Evolutionary conservation across 2,888 invertebrate species (phyloP), one percentile per base, ranked within the genome.

Genomic region (Dolichomitus sp.): DNA sequence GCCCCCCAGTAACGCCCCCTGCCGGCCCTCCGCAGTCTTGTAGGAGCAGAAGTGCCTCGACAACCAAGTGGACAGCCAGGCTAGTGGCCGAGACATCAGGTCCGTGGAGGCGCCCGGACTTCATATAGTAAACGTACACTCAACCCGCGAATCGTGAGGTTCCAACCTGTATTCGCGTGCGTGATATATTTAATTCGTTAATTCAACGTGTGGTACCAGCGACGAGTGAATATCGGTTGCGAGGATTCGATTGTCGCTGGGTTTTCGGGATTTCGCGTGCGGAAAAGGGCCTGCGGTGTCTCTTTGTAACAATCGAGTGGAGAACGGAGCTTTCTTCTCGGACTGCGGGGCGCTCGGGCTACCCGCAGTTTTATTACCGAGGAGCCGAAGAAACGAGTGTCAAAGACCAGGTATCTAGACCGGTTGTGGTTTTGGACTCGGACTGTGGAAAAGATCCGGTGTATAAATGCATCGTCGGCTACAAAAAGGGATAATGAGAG

Each of bases 41-140:
- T 84, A 88, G 88, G 86, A 90, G 91, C 93, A 93, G 93, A 93
- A 91, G 93, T 87, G 89, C 88, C 91, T 92, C 91, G 92, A 91
- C 93, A 91, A 92, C 91, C 92, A 92, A 91, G 92, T 91, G 92
- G 92, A 92, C 91, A 91, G 90, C 90, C 92, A 90, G 92, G 89
- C 90, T 91, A 90, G 92, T 90, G 88, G 87, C 87, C 88, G 87
- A 89, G 87, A 87, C 88, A 86, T 89, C 89, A 89, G 88, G 90
- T 86, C 84, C 81, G 84, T 81, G 72, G 61, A 84, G 76, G 77
- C 83, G 84, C 84, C 81, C 79, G 68, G 73, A 75, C 69, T 83
- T 74, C 69, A 72, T 73, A 69, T 75, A 84, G 69, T 81, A 84
- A 81, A 84, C 86, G 83, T 72, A 59, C 73, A 72, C 40, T 54